These are phyloP conservation scores for Reinhardtius hippoglossoides DNA, from an alignment of 2,113 vertebrate species.

Conservation along the genomic window DNA sequence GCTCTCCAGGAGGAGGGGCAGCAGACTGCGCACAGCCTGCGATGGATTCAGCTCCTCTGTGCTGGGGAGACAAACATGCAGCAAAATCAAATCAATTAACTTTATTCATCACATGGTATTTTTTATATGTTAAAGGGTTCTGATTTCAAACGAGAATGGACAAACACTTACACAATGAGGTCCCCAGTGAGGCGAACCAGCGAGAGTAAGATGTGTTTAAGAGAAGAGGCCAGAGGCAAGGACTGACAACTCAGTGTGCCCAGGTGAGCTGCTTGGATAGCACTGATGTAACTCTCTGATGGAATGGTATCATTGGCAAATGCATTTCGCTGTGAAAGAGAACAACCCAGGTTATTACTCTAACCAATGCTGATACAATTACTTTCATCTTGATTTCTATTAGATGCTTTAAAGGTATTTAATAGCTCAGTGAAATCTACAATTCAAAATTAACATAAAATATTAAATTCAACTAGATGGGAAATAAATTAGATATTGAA, in stretches of 20 bases:
- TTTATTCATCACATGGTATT: background rate
- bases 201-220: conserved; percentile 95
- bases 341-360: conserved; percentile 1
- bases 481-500: background rate
- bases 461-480: background rate
- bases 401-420: background rate
- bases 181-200: conserved; percentile 96
- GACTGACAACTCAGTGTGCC: conserved; percentile 94
- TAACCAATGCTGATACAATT: background rate
- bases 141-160: background rate
- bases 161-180: conserved; percentile 92
- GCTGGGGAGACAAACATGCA: conserved; percentile 78
- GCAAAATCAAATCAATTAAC: conserved; percentile 3
- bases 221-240: conserved; percentile 91
- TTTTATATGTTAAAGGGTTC: background rate
- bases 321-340: conserved; percentile 89
- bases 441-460: background rate
- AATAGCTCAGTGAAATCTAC: background rate
- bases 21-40: conserved; percentile 89
- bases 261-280: conserved; percentile 95
- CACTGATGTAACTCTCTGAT: conserved; percentile 97
- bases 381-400: background rate
- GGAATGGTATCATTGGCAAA: conserved; percentile 98
- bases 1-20: conserved; percentile 93
- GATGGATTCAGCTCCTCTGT: conserved; percentile 92